Conservation (phyloP, 92 coral and sea anemone genomes). For the Parazoanthus swiftii region DNA sequence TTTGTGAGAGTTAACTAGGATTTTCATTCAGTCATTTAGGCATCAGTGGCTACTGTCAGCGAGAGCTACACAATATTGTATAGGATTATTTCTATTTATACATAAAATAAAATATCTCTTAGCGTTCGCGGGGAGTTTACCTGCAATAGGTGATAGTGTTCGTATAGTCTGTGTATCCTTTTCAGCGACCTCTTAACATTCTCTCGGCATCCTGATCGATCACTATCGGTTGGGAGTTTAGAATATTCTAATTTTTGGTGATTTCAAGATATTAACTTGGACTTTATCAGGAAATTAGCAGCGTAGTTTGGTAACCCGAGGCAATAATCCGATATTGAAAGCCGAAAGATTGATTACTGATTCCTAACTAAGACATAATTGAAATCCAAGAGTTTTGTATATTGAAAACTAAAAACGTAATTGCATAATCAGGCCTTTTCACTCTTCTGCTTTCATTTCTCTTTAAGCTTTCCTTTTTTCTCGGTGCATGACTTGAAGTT, state of each 20-base stretch:
- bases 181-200: neutral
- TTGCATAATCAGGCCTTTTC: slow-evolving; percentile 6
- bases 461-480: neutral
- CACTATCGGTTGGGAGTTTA: slow-evolving; percentile 7
- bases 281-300: slow-evolving; percentile 30
- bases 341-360: slow-evolving; percentile 23
- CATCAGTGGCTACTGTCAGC: neutral
- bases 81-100: neutral
- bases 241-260: slow-evolving; percentile 9
- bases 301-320: slow-evolving; percentile 27
- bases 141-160: neutral
- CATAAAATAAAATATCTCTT: slow-evolving; percentile 11
- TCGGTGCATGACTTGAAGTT: neutral
- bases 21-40: neutral
- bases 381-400: neutral
- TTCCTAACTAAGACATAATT: slow-evolving; percentile 10
- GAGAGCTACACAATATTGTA: neutral
- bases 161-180: neutral
- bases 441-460: neutral
- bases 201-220: slow-evolving; percentile 13
- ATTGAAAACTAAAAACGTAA: neutral
- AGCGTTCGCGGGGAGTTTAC: neutral
- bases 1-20: neutral
- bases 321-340: slow-evolving; percentile 4
- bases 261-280: slow-evolving; percentile 14